Conservation (phyloP, 92 coral and sea anemone genomes). For the Parazoanthus darwini region DNA sequence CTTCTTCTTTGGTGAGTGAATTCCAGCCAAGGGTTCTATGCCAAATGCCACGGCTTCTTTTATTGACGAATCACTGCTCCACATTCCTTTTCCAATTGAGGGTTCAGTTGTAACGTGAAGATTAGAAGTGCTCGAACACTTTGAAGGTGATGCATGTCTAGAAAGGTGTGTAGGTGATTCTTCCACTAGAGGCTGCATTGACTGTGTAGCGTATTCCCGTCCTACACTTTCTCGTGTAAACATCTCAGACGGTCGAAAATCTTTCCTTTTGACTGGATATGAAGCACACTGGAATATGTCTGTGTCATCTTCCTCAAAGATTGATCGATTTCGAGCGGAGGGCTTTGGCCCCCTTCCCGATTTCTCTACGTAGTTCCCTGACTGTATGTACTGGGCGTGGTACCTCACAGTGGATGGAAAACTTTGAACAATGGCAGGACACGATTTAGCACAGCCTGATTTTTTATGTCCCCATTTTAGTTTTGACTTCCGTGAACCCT, state of each 20-base stretch:
- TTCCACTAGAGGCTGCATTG: not conserved
- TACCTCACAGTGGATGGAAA: conserved; percentile 34
- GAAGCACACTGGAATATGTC: conserved; percentile 7
- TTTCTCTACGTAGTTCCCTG: conserved; percentile 35
- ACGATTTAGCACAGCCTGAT: conserved; percentile 2
- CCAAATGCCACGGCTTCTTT: conserved; percentile 3
- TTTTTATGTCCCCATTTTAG: conserved; percentile 33
- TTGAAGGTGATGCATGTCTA: not conserved
- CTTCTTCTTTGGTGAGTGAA: conserved; percentile 32
- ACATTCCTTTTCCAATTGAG: conserved; percentile 23
- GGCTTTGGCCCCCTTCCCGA: not conserved
- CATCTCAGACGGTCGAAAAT: not conserved
- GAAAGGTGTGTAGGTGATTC: not conserved
- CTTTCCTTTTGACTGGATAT: not conserved
- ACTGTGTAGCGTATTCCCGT: not conserved
- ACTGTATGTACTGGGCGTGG: conserved; percentile 34
- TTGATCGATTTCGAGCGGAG: conserved; percentile 2
- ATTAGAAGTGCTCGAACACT: conserved; percentile 16
- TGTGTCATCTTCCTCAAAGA: conserved; percentile 36
- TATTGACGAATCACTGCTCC: conserved; percentile 37
- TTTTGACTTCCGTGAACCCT: conserved; percentile 25
- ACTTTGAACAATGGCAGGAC: conserved; percentile 38
- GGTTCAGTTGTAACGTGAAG: not conserved
- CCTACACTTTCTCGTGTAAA: not conserved
- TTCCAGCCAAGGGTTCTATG: conserved; percentile 38